Evolutionary conservation across 2,888 invertebrate species (phyloP), one percentile per base, ranked within the genome.

Genomic region (Tipula confusa): DNA sequence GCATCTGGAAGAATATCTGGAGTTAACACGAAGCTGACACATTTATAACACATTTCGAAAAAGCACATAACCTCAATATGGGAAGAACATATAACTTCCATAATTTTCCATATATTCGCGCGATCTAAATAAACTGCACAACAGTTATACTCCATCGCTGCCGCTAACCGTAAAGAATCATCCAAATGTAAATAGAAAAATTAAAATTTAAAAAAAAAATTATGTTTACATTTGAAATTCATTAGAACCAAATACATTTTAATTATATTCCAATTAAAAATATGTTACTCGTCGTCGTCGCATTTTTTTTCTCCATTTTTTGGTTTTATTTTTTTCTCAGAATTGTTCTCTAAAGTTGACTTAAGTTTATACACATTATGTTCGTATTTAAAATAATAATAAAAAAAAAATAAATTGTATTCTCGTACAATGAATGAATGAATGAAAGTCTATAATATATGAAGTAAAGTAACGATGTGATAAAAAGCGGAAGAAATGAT

Each of bases 151-250:
- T 24, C 11, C 64, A 24, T 64, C 24, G 24, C 64, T 64, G 64
- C 64, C 24, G 64, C 64, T 64, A 64, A 64, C 64, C 64, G 64
- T 64, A 64, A 18, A 64, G 64, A 64, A 24, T 64, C 64, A 64
- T 24, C 64, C 24, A 64, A 64, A 64, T 64, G 64, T 24, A 64
- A 64, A 64, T 9, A 64, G 15, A n/a, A n/a, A n/a, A n/a, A n/a
- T n/a, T n/a, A n/a, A n/a, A n/a, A n/a, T n/a, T n/a, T n/a, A n/a
- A 43, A 43, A 43, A 43, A 4, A 43, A 43, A 24, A 24, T 6
- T n/a, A 64, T 64, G 64, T 64, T 64, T 64, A 64, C 64, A 64
- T 64, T 64, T 64, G 64, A 64, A 64, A 64, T 64, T 64, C 64
- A 64, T 64, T 64, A 64, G 24, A 64, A 64, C 64, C 64, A 64